Base-by-base conservation (phyloP, 2,888 invertebrate genomes). In the Dorcus parallelipipedus region DNA sequence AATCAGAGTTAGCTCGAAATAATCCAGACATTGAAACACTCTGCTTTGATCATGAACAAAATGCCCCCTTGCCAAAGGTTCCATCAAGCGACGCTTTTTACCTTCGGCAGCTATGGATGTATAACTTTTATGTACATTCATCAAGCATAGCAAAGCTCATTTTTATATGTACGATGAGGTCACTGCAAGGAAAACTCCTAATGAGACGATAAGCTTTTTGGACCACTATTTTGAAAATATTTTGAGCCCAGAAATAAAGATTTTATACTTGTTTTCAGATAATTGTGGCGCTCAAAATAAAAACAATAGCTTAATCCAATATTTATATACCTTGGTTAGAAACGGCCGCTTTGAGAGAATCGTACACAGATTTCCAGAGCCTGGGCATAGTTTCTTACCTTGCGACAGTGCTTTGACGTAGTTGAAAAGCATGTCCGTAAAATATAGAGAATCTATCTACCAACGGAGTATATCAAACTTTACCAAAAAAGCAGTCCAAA, bases 281-380 rank as follows among this genome's bases (percentile, higher is more conserved):
- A 56, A 52, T 49, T 58, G 54, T 14, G 43, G n/a, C 6, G 54
- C 54, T 2, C 58, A 58, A 49, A 58, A 58, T 40, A 58, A 58
- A 49, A 58, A 49, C 38, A 20, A 54, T 38, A 40, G 47, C 9
- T 17, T 58, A 38, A 43, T 54, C 20, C 54, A 49, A 14, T 58
- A 14, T 49, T 38, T 58, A 23, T 49, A 17, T 48, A 33, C 23
- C 14, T 23, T 56, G 33, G 47, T 42, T n/a, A 9, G 41, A 10
- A 45, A 8, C 17, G 56, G 52, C n/a, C 41, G 51, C 9, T 41
- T 52, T 43, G 23, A 43, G 23, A 52, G 43, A 47, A 52, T 23
- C 10, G 40, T 58, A 17, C 49, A 54, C 40, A 40, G 58, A 14
- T 58, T 47, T 49, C 53, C 58, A 10, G 58, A 58, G 41, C 58